These are phyloP conservation scores for Thymelicus lineola DNA, from an alignment of 2,888 invertebrate genomes.

Conservation along the genomic window DNA sequence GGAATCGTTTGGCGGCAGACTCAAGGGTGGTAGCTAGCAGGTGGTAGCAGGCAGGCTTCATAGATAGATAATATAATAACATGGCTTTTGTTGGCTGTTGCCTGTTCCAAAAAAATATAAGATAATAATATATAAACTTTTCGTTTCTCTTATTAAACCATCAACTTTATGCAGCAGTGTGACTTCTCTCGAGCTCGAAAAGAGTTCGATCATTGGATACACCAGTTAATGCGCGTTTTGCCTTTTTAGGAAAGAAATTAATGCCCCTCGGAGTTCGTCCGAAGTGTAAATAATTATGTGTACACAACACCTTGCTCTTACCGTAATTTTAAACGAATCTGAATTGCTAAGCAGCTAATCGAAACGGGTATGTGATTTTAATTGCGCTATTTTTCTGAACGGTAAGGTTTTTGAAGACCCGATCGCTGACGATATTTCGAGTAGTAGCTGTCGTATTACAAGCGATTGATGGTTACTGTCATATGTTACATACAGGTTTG, in stretches of 20 bases:
- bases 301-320: conserved; percentile 4
- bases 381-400: conserved; percentile 17
- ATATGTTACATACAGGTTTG: no score
- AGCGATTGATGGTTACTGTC: no score
- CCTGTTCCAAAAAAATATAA: no score
- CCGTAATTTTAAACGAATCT: conserved; percentile 25
- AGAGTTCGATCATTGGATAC: conserved; percentile 18
- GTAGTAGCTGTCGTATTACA: no score
- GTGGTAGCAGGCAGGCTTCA: no score
- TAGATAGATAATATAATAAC: no score
- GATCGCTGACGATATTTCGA: no score
- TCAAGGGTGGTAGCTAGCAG: no score
- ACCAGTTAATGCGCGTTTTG: conserved; percentile 9
- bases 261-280: conserved; percentile 20
- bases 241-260: conserved; percentile 29
- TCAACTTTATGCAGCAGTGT: not conserved
- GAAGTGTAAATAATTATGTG: conserved; percentile 30
- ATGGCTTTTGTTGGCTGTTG: no score
- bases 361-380: conserved; percentile 16
- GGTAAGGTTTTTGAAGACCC: not conserved
- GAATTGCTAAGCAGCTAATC: conserved; percentile 23
- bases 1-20: no score
- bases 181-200: conserved; percentile 4
- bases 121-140: no score
- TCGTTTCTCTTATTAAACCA: not conserved